phyloP scores from a whole-genome alignment of 2,797 vertebrate species.

The Podarcis siculus region DNA sequence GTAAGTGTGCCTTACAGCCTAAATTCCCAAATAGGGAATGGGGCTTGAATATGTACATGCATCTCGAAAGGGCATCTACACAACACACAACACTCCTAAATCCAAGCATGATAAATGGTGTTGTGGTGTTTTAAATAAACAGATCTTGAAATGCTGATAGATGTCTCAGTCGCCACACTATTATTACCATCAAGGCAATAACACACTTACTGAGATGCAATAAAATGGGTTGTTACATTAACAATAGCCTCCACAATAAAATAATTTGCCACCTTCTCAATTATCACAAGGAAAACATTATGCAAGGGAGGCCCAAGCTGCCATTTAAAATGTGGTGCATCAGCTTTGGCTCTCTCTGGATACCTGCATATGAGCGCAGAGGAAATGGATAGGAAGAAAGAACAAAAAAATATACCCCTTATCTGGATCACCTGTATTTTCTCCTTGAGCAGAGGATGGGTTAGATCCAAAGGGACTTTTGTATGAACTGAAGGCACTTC shows the following conservation, averaged over 20 bases:
- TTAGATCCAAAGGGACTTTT: no score
- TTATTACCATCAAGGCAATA: neutral
- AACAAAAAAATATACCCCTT: neutral
- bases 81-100: neutral
- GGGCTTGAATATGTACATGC: neutral
- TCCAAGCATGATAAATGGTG: neutral
- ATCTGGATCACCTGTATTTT: neutral
- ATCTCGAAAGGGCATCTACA: neutral
- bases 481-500: no score
- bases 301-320: neutral
- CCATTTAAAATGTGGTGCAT: neutral
- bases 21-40: neutral
- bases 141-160: neutral
- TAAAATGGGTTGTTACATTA: neutral
- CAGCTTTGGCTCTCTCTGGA: neutral
- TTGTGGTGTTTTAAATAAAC: neutral
- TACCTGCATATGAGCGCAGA: fast-evolving
- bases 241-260: neutral
- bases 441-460: neutral
- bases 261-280: neutral
- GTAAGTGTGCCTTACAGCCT: neutral
- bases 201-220: neutral
- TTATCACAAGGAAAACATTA: neutral
- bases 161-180: neutral
- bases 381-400: neutral